A percentile compares a stretch with the other conserved stretches of the same genome.
Evolutionary conservation across 2,113 vertebrate species (phyloP).

Genomic region (Oncorhynchus clarkii): DNA sequence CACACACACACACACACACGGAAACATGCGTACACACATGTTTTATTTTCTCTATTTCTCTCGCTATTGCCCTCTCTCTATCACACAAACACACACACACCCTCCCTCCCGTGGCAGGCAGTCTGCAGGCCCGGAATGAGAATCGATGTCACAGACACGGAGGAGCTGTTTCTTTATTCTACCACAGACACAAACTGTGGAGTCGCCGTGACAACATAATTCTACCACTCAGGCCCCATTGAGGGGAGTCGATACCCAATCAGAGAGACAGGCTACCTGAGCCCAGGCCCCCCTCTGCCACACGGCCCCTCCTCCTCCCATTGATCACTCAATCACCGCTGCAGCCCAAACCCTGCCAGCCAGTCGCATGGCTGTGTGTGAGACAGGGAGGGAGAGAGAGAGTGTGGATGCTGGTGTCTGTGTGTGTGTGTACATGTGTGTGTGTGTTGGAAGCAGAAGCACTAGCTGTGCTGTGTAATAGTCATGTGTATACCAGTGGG

Average conservation of each 20-base stretch:
- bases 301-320: conserved; percentile 70
- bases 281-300: conserved; percentile 43
- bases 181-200: conserved; percentile 75
- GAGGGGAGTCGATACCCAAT: conserved; percentile 81
- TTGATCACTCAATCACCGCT: conserved; percentile 77
- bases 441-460: conserved; percentile 63
- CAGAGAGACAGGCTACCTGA: conserved; percentile 77
- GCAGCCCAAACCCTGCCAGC: not conserved
- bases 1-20: too few relatives aligned
- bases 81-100: conserved; percentile 2
- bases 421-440: conserved; percentile 12
- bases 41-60: too few relatives aligned
- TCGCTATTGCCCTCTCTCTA: too few relatives aligned
- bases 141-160: conserved; percentile 68
- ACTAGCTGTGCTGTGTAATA: conserved; percentile 56
- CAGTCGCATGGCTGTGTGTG: too few relatives aligned
- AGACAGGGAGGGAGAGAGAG: not conserved
- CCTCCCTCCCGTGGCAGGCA: conserved; percentile 36
- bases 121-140: conserved; percentile 59
- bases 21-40: too few relatives aligned
- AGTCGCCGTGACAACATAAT: conserved; percentile 84
- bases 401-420: conserved; percentile 15
- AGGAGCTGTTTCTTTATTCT: conserved; percentile 50
- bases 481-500: not conserved
- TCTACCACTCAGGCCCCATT: conserved; percentile 79